Evolutionary conservation across 2,888 invertebrate genomes (phyloP).

Genomic region (Drosophila falleni): DNA sequence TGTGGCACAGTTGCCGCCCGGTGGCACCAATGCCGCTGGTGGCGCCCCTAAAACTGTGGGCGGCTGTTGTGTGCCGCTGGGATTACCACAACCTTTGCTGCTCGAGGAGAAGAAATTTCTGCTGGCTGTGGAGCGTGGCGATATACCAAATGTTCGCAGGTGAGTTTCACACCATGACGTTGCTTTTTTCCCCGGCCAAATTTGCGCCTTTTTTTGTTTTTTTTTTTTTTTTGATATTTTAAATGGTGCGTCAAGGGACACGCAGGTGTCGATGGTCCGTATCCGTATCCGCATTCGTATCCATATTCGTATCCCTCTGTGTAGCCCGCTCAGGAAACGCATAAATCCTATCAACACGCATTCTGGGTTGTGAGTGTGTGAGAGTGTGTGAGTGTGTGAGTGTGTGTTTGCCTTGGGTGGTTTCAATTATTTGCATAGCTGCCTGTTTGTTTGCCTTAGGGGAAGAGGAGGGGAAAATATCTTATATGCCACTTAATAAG

Average conservation of each 20-base stretch:
- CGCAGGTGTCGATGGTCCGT: conserved; percentile 62
- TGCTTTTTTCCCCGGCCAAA: conserved; percentile 23
- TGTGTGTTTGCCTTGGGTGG: conserved; percentile 44
- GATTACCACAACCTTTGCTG: conserved; percentile 90
- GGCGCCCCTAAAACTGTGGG: conserved; percentile 66
- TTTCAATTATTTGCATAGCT: conserved; percentile 78
- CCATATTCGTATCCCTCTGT: conserved; percentile 24
- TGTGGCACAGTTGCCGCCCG: conserved; percentile 60
- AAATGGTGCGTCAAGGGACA: conserved; percentile 46
- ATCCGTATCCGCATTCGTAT: conserved; percentile 31
- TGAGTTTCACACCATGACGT: conserved; percentile 83
- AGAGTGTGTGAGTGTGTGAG: background rate
- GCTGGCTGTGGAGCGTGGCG: conserved; percentile 96
- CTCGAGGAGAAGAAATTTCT: conserved; percentile 96
- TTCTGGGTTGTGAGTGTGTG: conserved; percentile 10
- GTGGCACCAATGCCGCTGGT: conserved; percentile 51
- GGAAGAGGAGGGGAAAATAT: conserved; percentile 25
- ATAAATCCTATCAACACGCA: conserved; percentile 67
- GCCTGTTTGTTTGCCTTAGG: conserved; percentile 32
- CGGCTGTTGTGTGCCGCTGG: conserved; percentile 87
- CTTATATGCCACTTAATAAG: conserved; percentile 77
- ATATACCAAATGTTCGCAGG: conserved; percentile 94
- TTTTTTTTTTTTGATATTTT: conserved; percentile 22
- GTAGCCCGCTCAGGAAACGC: conserved; percentile 38
- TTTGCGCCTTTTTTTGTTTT: conserved; percentile 30